Evolutionary conservation across 2,113 vertebrate species (phyloP), one percentile per base, ranked within the genome.

Genomic region (Sapajus apella): DNA sequence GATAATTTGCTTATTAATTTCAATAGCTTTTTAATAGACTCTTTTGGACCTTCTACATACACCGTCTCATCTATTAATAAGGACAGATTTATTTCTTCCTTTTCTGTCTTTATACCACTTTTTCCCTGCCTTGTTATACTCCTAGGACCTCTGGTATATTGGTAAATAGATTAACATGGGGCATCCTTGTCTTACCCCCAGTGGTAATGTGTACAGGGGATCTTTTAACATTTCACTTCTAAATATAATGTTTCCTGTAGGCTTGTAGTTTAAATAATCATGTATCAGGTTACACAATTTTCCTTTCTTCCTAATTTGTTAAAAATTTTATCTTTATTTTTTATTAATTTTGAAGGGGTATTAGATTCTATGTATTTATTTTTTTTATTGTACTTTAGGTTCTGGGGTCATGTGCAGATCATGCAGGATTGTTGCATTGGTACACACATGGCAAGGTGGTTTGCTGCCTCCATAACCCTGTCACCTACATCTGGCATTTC

Each of bases 71-170:
- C 18, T 93, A 18, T 84, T 35, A 91, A 87, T 86, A 93, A 50
- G 75, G 25, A 94, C 27, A 83, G 11, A n/a, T 96, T 89, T 72
- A 37, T 87, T 82, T 93, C 30, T 87, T 92, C 30, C n/a, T 92
- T 97, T 95, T 30, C 56, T 91, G 32, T 56, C 9, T 14, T 88
- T 50, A 77, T 68, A 64, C 8, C 37, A 32, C 35, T 64, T 96
- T 92, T 20, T 20, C 8, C 43, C 37, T 81, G 5, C 55, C n/a
- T 83, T 68, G 6, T 50, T 66, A 14, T 32, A 70, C 11, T 77
- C 1, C 37, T 68, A 61, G 27, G 27, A 47, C 17, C 3, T 72
- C 27, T 73, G 83, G 47, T n/a, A 43, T 43, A 92, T 18, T 93
- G 79, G 88, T 95, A 55, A 85, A 73, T 85, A 23, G 25, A 77